Base-by-base conservation (phyloP, 2,113 vertebrate genomes). In the rabbit (Oryctolagus cuniculus) region DNA sequence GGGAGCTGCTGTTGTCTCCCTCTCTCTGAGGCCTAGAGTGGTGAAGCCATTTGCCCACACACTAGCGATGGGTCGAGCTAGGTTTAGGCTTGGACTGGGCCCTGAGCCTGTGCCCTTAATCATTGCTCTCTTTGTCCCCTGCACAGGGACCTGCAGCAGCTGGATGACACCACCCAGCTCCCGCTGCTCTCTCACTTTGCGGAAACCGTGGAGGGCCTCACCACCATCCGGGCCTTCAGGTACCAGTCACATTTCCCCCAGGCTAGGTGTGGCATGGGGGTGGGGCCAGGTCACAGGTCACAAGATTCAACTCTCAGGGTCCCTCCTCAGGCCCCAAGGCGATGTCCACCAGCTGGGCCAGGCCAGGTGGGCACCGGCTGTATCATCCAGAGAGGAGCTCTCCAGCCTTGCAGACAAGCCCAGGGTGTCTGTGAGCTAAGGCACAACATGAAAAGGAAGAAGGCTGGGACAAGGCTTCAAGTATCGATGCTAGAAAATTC, bases 211-310 rank as follows among this genome's bases (percentile, higher is more conserved):
- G 99, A 99, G 97, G 99, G 99, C 36, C 99, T 99, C 93, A 99
- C 98, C 85, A 99, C 99, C 67, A 99, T 99, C 89, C 98, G 99
- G 93, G 99, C 99, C 81, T 99, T 99, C 98, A 99, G 99, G 99
- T 99, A 98, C 2, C 8, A 29, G 13, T 25, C 70, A 49, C 64
- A 36, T 70, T 29, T 58, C 70, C 66, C 64, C n/a, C 6, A 0
- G 17, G 25, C 12, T 21, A 5, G 2, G 64, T 34, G 13, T 61
- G 58, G 13, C 27, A 22, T 5, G 8, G 0, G 51, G 25, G 10
- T 29, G 4, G 12, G 49, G 21, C 22, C 2, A 19, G 13, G 78
- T 79, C 82, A 72, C 29, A 22, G 61, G 53, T 63, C 72, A 21
- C 34, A 36, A 63, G 70, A 67, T 58, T 85, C 27, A 25, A 29